phyloP scores from a whole-genome alignment of 2,888 invertebrate genomes.

The Frankliniella fusca region DNA sequence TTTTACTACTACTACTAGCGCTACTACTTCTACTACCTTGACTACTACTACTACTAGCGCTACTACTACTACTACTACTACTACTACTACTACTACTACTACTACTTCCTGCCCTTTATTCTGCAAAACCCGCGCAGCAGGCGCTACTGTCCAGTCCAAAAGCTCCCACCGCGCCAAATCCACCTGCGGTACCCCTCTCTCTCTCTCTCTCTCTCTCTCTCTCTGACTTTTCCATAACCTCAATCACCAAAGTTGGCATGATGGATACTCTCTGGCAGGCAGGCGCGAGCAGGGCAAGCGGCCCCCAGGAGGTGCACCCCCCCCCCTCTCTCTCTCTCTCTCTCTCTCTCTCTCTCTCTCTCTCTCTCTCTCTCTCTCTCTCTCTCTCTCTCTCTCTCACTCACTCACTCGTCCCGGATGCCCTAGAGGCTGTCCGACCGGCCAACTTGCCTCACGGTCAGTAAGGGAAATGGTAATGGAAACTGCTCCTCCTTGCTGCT shows the following conservation, averaged over 20 bases:
- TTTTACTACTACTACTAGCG: too few species aligned
- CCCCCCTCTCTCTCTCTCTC: not conserved
- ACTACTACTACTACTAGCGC: too few species aligned
- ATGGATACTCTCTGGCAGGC: not conserved
- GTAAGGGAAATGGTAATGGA: too few species aligned
- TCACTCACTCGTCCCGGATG: not conserved
- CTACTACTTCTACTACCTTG: too few species aligned
- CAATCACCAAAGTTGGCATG: slow-evolving; percentile 15
- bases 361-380: not conserved
- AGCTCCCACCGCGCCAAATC: not conserved
- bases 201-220: not conserved
- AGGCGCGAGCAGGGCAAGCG: not conserved
- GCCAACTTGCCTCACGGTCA: too few species aligned
- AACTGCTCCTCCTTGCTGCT: too few species aligned
- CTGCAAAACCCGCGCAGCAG: not conserved
- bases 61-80: too few species aligned
- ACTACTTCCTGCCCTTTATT: not conserved
- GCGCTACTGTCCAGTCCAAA: not conserved
- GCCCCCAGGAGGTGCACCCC: not conserved
- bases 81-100: too few species aligned
- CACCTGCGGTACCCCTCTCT: not conserved
- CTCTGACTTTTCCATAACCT: not conserved
- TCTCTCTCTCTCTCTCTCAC: not conserved
- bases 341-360: not conserved
- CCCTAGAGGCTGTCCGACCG: too few species aligned